Conservation (phyloP, 2,797 vertebrate species). For the Lacerta agilis region DNA sequence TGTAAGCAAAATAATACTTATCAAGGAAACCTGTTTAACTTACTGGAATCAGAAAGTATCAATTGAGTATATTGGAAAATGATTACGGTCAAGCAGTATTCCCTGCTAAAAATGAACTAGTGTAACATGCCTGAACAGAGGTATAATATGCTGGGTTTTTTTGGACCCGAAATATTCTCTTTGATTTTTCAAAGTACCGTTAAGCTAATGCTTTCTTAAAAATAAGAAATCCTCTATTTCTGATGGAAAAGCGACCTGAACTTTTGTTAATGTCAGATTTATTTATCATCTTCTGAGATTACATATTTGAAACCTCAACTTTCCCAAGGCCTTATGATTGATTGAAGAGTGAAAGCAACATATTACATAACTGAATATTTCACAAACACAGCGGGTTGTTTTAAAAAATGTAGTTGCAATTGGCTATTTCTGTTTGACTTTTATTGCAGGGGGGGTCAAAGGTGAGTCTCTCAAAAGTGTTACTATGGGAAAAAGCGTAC, state of each 20-base stretch:
- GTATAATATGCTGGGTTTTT: neutral
- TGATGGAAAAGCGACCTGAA: neutral
- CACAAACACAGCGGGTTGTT: neutral
- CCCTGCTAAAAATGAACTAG: neutral
- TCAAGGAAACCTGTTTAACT: constrained; percentile 9
- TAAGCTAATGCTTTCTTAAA: neutral
- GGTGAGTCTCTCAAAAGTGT: neutral
- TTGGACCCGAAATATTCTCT: neutral
- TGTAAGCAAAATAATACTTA: constrained; percentile 10
- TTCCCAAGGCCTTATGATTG: neutral
- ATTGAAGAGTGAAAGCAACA: neutral
- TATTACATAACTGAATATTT: neutral
- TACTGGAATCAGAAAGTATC: constrained; percentile 15
- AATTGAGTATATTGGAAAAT: neutral
- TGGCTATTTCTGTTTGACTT: neutral
- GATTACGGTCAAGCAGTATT: neutral
- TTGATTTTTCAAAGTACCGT: neutral
- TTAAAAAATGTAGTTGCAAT: neutral
- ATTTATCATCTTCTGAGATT: neutral
- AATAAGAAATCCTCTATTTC: neutral
- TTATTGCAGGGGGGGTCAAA: neutral
- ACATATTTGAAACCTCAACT: neutral
- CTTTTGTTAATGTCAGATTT: neutral
- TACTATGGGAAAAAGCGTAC: neutral
- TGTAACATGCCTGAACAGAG: neutral